Percentiles rank a stretch among this genome's conserved stretches.
Conservation (phyloP, 2,888 invertebrate genomes). For the Melieria omissa region DNA sequence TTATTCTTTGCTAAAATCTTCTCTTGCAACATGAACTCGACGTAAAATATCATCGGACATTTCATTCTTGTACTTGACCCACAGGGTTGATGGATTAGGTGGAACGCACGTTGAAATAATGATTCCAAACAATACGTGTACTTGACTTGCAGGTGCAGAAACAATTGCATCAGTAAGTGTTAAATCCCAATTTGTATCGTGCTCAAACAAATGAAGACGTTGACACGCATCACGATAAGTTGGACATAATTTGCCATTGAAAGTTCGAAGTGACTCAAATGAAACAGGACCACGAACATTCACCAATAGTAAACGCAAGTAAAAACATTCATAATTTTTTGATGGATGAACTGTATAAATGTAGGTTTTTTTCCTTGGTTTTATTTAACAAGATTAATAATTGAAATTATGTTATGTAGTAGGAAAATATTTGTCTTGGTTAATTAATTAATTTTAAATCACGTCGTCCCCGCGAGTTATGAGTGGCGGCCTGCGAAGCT, state of each 20-base stretch:
- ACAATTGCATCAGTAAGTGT: slow-evolving; percentile 21
- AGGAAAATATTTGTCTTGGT: too few species aligned
- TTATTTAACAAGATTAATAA: too few species aligned
- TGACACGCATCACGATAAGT: slow-evolving; percentile 28
- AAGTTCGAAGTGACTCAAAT: not conserved
- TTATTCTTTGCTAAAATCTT: too few species aligned
- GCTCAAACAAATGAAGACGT: slow-evolving; percentile 22
- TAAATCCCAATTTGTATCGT: slow-evolving; percentile 24
- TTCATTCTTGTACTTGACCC: slow-evolving; percentile 19
- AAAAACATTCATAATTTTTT: slow-evolving; percentile 22
- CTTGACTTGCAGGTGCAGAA: slow-evolving; percentile 21
- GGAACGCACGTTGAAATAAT: too few species aligned
- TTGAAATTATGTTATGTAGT: too few species aligned
- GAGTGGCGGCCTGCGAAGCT: too few species aligned
- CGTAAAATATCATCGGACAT: slow-evolving; percentile 28
- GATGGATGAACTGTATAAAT: slow-evolving; percentile 31
- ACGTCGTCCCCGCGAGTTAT: too few species aligned
- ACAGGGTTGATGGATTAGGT: slow-evolving; percentile 29
- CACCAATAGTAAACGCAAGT: slow-evolving; percentile 49
- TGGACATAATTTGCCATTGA: slow-evolving; percentile 15
- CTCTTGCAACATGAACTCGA: slow-evolving; percentile 1
- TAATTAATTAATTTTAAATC: too few species aligned
- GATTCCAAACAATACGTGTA: slow-evolving; percentile 19
- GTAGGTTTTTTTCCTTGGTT: too few species aligned
- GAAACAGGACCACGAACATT: slow-evolving; percentile 55